Conservation (phyloP, 2,113 vertebrate genomes). For the Verasper variegatus region DNA sequence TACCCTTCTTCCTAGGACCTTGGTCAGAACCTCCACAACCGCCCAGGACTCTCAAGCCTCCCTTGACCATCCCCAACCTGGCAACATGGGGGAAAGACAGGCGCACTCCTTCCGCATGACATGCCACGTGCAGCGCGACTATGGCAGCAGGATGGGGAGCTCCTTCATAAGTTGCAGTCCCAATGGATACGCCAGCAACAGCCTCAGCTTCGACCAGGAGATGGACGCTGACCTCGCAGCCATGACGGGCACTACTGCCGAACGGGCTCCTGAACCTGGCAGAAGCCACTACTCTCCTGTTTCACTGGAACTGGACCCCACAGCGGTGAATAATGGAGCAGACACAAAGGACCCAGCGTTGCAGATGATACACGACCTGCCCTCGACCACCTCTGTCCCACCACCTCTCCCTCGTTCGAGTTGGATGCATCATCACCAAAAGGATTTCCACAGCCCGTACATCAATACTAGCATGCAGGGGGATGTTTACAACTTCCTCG, state of each 20-base stretch:
- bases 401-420: slow-evolving; percentile 67
- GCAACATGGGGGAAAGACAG: slow-evolving; percentile 73
- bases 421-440: slow-evolving; percentile 64
- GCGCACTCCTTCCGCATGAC: slow-evolving; percentile 68
- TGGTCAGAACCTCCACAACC: slow-evolving; percentile 10
- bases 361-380: slow-evolving; percentile 62
- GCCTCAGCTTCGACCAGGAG: slow-evolving; percentile 62
- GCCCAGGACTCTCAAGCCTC: slow-evolving; percentile 11
- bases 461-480: slow-evolving; percentile 89
- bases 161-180: slow-evolving; percentile 62
- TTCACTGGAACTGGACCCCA: slow-evolving; percentile 79
- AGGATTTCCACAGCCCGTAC: slow-evolving; percentile 82
- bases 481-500: slow-evolving; percentile 93
- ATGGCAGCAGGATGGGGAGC: slow-evolving; percentile 59
- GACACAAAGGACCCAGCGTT: slow-evolving; percentile 73
- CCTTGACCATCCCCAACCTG: not conserved
- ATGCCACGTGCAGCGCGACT: slow-evolving; percentile 68
- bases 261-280: slow-evolving; percentile 38
- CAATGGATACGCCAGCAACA: slow-evolving; percentile 71
- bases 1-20: slow-evolving; percentile 15
- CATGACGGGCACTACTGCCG: not conserved
- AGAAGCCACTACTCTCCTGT: slow-evolving; percentile 81
- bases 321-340: slow-evolving; percentile 79
- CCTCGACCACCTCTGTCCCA: slow-evolving; percentile 43
- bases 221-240: slow-evolving; percentile 50